Percentiles rank a stretch among this genome's conserved stretches.
Conservation (phyloP, 2,113 vertebrate species). For the Xenopus tropicalis region UCB_Xtro_10.0 CM004447.2:111647501-111648000, state of each 20-base stretch:
- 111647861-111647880: no score
- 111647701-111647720: conserved; percentile 52
- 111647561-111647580: background rate
- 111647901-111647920: no score
- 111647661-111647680: conserved; percentile 62
- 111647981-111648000: no score
- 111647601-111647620: conserved; percentile 52
- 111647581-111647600: conserved; percentile 14
- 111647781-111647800: conserved; percentile 56
- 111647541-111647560: background rate
- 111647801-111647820: background rate
- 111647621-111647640: conserved; percentile 66
- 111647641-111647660: conserved; percentile 58
- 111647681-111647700: conserved; percentile 51
- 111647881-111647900: no score
- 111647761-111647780: conserved; percentile 60
- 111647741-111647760: conserved; percentile 55
- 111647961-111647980: no score
- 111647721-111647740: conserved; percentile 58
- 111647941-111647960: no score
- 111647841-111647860: no score
- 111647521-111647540: background rate
- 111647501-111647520: background rate
- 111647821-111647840: background rate
- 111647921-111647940: no score